Percentiles rank a stretch among this genome's conserved stretches.
Evolutionary conservation across 1,140 invertebrate species (phyloP).

Genomic region (Scaptomyza pallida): DNA sequence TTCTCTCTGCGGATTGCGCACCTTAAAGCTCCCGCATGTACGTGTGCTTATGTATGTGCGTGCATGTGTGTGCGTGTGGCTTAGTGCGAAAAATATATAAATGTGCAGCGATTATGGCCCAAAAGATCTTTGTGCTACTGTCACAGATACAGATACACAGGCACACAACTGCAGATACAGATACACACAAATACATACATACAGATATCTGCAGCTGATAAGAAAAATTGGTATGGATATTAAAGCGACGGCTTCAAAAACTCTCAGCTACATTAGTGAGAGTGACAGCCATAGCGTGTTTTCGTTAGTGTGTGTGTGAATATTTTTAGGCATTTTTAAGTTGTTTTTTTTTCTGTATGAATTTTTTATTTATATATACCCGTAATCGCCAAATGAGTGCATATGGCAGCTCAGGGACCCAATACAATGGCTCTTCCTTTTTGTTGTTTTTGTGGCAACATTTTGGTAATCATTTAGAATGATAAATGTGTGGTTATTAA

Average conservation of each 20-base stretch:
- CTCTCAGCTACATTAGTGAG: conserved; percentile 30
- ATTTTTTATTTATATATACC: conserved; percentile 61
- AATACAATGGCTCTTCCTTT: not conserved
- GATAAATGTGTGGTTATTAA: not conserved
- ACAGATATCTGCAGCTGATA: conserved; percentile 31
- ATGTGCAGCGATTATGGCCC: conserved; percentile 75
- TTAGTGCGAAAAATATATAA: conserved; percentile 64
- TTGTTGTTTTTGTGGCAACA: not conserved
- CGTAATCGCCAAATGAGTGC: conserved; percentile 58
- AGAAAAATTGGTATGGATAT: conserved; percentile 47
- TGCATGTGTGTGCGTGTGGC: conserved; percentile 24
- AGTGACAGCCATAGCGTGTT: conserved; percentile 15
- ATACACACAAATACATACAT: conserved; percentile 29
- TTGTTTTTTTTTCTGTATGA: conserved; percentile 49
- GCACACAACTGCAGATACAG: conserved; percentile 18
- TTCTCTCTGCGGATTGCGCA: conserved; percentile 44
- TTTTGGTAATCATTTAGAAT: conserved; percentile 7
- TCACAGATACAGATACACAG: conserved; percentile 45
- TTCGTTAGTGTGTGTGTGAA: conserved; percentile 4
- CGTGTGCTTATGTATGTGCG: conserved; percentile 1
- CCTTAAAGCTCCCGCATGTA: conserved; percentile 58
- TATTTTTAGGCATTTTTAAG: conserved; percentile 52
- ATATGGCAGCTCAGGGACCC: conserved; percentile 54
- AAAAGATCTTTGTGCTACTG: conserved; percentile 64
- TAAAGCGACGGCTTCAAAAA: conserved; percentile 42